These are phyloP conservation scores for Aleiodes leptofemur DNA, from an alignment of 2,888 invertebrate species.

Conservation along the genomic window DNA sequence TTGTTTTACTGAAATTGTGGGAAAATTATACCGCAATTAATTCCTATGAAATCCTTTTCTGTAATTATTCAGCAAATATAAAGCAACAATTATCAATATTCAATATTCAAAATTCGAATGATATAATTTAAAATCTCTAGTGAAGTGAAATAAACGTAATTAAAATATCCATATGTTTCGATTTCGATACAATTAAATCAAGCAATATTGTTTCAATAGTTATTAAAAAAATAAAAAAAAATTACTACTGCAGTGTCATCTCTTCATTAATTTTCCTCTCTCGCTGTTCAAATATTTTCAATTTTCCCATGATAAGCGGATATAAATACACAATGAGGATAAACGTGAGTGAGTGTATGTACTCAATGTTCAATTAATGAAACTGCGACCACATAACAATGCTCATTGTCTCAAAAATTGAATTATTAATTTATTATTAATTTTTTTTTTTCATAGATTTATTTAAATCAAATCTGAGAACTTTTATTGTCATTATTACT, in stretches of 20 bases:
- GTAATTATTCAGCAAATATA: too few species aligned
- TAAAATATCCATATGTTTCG: too few species aligned
- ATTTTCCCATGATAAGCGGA: neutral
- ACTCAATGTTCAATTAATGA: conserved; percentile 55
- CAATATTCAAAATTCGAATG: too few species aligned
- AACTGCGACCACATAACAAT: conserved; percentile 51
- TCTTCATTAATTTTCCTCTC: neutral
- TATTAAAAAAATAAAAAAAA: too few species aligned
- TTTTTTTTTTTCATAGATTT: neutral
- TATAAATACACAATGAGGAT: conserved; percentile 26
- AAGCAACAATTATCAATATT: too few species aligned
- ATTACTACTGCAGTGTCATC: too few species aligned
- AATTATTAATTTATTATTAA: conserved; percentile 39
- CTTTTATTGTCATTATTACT: conserved; percentile 25
- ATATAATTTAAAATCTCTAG: too few species aligned
- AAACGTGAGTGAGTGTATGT: conserved; percentile 50
- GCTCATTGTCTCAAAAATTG: conserved; percentile 54
- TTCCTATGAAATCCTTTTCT: too few species aligned
- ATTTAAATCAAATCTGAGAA: conserved; percentile 28
- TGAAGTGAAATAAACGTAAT: too few species aligned
- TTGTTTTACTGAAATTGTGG: neutral
- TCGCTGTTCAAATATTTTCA: neutral
- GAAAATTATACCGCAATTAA: too few species aligned
- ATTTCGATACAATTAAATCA: too few species aligned
- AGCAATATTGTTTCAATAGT: too few species aligned